Evolutionary conservation across 2,113 vertebrate species (phyloP), one percentile per base, ranked within the genome.

Genomic region (Saccopteryx bilineata): DNA sequence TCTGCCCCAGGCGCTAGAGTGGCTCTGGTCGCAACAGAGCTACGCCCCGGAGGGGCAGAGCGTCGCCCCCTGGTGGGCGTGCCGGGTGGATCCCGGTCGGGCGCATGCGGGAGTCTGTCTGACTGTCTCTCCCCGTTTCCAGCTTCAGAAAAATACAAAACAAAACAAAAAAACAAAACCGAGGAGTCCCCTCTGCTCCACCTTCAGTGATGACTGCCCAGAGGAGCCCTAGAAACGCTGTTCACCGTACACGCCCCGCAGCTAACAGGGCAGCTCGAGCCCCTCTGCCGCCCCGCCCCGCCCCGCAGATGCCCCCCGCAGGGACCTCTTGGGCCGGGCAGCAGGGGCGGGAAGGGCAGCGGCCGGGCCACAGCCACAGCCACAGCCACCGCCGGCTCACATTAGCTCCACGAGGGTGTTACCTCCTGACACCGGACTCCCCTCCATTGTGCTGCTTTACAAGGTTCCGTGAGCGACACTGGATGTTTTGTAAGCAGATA

Each of bases 401-500:
- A 0, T 91, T 92, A 56, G 81, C 96, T 96, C 56, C 2, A 78
- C n/a, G 10, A 56, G 61, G 61, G 83, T 89, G 78, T 92, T 76
- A 87, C 17, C 80, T 61, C 56, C 58, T 0, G 87, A 50, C 97
- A 94, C 80, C 10, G 7, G 84, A 97, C 72, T 78, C 96, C 90
- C 86, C 50, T 58, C 90, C 76, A 74, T 61, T 95, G 93, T 93
- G 76, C 93, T 94, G 80, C 31, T 96, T 94, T 95, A 96, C 87
- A 96, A 90, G 69, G 12, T 97, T 86, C 91, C 21, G 28, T 66
- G 83, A 95, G 93, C 24, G 48, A 82, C 84, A 76, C 75, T 93
- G 84, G 96, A 65, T 95, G 93, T 97, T 95, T 95, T 96, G 96
- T 95, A 97, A 97, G 95, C 87, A 94, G 97, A 97, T 63, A 95